Conservation (phyloP, 2,113 vertebrate genomes). For the Bubo blakistoni region DNA sequence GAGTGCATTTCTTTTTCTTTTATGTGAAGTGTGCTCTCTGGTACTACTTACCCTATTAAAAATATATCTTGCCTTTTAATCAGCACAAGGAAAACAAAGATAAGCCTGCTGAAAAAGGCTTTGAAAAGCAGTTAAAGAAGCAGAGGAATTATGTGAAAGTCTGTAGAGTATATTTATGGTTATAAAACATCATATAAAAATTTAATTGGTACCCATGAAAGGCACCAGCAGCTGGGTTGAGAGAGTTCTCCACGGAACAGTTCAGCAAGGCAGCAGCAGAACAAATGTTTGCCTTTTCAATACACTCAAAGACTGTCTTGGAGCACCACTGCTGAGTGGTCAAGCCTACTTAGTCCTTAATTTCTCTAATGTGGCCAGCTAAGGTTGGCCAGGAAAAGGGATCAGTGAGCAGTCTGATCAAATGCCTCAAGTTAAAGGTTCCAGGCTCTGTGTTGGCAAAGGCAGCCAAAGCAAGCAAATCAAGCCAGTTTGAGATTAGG, state of each 20-base stretch:
- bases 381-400: background rate
- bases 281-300: background rate
- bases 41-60: constrained; percentile 50
- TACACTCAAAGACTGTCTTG: background rate
- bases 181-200: constrained; percentile 52
- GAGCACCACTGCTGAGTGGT: background rate
- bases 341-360: background rate
- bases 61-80: constrained; percentile 62
- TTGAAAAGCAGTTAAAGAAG: constrained; percentile 41
- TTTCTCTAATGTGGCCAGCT: background rate
- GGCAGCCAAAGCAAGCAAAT: background rate
- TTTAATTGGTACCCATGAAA: constrained; percentile 51
- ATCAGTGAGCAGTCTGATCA: background rate
- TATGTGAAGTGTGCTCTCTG: constrained; percentile 19
- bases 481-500: background rate
- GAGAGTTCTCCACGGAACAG: background rate
- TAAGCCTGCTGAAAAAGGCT: constrained; percentile 20
- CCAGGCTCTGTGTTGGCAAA: background rate
- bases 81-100: constrained; percentile 60
- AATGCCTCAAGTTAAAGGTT: background rate
- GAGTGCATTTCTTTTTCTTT: constrained; percentile 29
- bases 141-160: constrained; percentile 46
- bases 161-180: constrained; percentile 43
- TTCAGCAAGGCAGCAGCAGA: constrained; percentile 17
- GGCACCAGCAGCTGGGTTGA: constrained; percentile 1